Conservation (phyloP, 1,140 invertebrate species). For the Augochlora pura region DNA sequence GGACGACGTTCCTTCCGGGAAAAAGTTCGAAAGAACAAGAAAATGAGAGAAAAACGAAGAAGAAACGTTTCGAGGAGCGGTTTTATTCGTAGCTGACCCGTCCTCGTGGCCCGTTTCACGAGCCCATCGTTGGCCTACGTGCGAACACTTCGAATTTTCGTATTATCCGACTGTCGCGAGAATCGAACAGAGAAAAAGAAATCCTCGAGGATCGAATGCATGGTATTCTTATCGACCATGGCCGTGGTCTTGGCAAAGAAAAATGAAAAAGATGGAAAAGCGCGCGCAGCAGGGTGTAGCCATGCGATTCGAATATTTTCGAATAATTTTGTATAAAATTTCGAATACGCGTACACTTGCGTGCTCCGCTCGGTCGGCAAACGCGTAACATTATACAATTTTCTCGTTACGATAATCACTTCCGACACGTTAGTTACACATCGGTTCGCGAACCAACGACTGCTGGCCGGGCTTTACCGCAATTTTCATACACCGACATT, state of each 20-base stretch:
- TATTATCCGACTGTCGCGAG: neutral
- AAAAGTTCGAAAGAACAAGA: slow-evolving; percentile 50
- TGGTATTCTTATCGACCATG: no score
- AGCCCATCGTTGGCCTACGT: slow-evolving; percentile 19
- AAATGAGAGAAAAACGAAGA: slow-evolving; percentile 37
- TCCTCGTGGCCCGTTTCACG: slow-evolving; percentile 53
- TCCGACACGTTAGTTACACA: slow-evolving; percentile 33
- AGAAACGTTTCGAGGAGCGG: slow-evolving; percentile 41
- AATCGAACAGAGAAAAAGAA: neutral
- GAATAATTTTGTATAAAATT: slow-evolving; percentile 17
- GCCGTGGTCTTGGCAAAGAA: neutral
- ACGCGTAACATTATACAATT: slow-evolving; percentile 28
- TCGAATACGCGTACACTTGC: neutral
- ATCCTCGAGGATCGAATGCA: no score
- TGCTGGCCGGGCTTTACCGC: neutral
- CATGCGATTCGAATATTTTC: slow-evolving; percentile 4
- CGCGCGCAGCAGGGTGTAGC: neutral
- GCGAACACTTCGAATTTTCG: slow-evolving; percentile 37
- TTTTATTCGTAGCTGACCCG: slow-evolving; percentile 43
- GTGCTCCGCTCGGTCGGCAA: neutral
- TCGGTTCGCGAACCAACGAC: slow-evolving; percentile 17
- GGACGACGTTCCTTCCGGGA: slow-evolving; percentile 50
- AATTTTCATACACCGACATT: neutral
- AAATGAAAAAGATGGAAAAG: neutral
- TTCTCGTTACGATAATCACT: slow-evolving; percentile 32